phyloP scores from a whole-genome alignment of 2,888 invertebrate species.

The Clunio marinus region DNA sequence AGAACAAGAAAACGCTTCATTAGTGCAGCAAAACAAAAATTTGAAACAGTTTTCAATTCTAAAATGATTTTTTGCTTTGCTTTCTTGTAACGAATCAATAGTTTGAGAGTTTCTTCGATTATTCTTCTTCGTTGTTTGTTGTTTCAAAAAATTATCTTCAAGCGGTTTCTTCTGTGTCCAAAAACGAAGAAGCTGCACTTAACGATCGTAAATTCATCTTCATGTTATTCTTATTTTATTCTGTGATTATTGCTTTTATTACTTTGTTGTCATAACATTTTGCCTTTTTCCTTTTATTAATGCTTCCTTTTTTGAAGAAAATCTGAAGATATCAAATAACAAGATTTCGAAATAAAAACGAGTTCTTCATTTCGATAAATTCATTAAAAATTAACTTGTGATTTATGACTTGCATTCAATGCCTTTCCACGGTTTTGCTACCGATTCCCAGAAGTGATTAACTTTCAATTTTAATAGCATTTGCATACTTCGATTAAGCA shows the following conservation, averaged over 20 bases:
- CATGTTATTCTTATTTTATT: slow-evolving; percentile 20
- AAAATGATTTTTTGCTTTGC: too few relatives aligned
- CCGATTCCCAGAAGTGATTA: slow-evolving; percentile 27
- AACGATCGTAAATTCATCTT: background rate
- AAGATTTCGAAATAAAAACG: background rate
- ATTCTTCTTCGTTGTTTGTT: background rate
- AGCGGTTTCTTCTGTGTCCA: background rate
- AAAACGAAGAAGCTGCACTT: slow-evolving; percentile 3
- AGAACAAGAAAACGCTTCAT: too few relatives aligned
- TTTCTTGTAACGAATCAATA: background rate
- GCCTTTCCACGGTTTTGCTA: background rate
- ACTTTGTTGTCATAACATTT: slow-evolving; percentile 30
- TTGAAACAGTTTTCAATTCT: too few relatives aligned
- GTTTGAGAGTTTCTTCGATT: background rate
- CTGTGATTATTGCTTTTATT: slow-evolving; percentile 3
- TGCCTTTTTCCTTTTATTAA: slow-evolving; percentile 7
- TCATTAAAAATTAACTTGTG: slow-evolving; percentile 12
- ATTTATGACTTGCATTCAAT: slow-evolving; percentile 19
- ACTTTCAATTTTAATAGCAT: slow-evolving; percentile 31
- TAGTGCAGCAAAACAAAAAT: too few relatives aligned
- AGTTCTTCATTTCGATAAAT: slow-evolving; percentile 5
- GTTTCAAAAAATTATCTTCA: too few relatives aligned
- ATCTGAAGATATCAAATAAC: background rate
- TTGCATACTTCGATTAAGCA: slow-evolving; percentile 10
- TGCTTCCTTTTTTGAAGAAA: background rate